phyloP scores from a whole-genome alignment of 2,888 invertebrate species.

The Chelonus formosanus region DNA sequence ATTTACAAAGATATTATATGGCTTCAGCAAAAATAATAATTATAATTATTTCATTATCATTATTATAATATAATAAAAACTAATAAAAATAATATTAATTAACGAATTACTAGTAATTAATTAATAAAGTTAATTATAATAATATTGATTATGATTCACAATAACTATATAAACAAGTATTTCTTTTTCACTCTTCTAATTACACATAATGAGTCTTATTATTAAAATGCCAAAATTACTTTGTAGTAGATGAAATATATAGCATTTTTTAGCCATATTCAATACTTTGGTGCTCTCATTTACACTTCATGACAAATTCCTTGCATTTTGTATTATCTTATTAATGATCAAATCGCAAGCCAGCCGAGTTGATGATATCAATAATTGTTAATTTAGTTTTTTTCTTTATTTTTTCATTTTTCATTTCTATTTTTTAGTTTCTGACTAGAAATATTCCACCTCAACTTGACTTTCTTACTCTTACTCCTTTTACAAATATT shows the following conservation, averaged over 20 bases:
- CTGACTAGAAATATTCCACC: slow-evolving; percentile 51
- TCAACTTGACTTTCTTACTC: slow-evolving; percentile 32
- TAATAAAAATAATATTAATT: slow-evolving; percentile 43
- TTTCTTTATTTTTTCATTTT: slow-evolving; percentile 10
- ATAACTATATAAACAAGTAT: slow-evolving; percentile 25
- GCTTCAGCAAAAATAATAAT: slow-evolving; percentile 49
- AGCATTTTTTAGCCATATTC: slow-evolving; percentile 2
- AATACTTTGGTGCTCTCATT: not conserved
- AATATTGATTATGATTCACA: slow-evolving; percentile 23
- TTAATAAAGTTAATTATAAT: slow-evolving; percentile 31
- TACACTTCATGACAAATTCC: slow-evolving; percentile 10
- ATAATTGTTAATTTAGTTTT: not conserved
- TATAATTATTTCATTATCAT: slow-evolving; percentile 37
- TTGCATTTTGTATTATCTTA: not conserved
- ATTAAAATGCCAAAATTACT: slow-evolving; percentile 13
- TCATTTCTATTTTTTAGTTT: slow-evolving; percentile 14
- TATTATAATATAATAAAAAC: slow-evolving; percentile 38
- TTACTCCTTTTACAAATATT: slow-evolving; percentile 44
- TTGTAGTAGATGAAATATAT: slow-evolving; percentile 19
- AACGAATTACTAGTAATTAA: slow-evolving; percentile 44
- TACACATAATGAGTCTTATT: slow-evolving; percentile 10
- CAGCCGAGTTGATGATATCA: slow-evolving; percentile 16
- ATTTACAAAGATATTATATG: slow-evolving; percentile 61
- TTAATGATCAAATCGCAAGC: slow-evolving; percentile 19
- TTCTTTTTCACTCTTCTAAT: slow-evolving; percentile 36